Evolutionary conservation across 2,888 invertebrate genomes (phyloP).

Genomic region (Agrypnus murinus): DNA sequence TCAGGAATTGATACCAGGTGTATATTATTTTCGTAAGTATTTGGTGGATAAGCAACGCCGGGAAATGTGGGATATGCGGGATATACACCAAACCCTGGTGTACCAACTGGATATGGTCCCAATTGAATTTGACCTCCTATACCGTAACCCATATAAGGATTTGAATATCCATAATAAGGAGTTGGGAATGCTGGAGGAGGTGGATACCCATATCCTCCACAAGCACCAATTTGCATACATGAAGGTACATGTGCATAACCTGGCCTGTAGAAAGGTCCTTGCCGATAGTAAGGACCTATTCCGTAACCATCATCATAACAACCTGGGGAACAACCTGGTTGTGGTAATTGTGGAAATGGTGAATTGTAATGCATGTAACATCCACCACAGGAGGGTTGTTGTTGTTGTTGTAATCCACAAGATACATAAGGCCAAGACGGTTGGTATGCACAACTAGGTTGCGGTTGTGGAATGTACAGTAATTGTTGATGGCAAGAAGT

Average conservation of each 20-base stretch:
- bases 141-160: not conserved
- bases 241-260: conserved; percentile 59
- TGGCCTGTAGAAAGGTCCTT: conserved; percentile 64
- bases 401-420: conserved; percentile 59
- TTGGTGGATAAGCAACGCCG: conserved; percentile 40
- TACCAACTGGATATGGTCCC: not conserved
- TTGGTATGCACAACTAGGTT: conserved; percentile 66
- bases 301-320: conserved; percentile 67
- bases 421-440: conserved; percentile 68
- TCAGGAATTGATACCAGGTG: conserved; percentile 26
- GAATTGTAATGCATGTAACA: conserved; percentile 66
- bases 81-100: conserved; percentile 8
- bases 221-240: conserved; percentile 56
- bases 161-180: conserved; percentile 26
- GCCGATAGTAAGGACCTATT: conserved; percentile 63
- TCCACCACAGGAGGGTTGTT: conserved; percentile 62
- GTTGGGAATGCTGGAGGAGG: not conserved
- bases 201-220: conserved; percentile 31
- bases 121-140: not conserved
- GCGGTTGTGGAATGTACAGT: conserved; percentile 66
- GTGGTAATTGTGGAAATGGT: conserved; percentile 47
- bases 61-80: conserved; percentile 12
- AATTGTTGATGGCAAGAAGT: conserved; percentile 62
- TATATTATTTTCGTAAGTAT: conserved; percentile 41
- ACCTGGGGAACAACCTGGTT: conserved; percentile 57